Evolutionary conservation across 2,113 vertebrate genomes (phyloP).

Genomic region (Pterocles burchelli): DNA sequence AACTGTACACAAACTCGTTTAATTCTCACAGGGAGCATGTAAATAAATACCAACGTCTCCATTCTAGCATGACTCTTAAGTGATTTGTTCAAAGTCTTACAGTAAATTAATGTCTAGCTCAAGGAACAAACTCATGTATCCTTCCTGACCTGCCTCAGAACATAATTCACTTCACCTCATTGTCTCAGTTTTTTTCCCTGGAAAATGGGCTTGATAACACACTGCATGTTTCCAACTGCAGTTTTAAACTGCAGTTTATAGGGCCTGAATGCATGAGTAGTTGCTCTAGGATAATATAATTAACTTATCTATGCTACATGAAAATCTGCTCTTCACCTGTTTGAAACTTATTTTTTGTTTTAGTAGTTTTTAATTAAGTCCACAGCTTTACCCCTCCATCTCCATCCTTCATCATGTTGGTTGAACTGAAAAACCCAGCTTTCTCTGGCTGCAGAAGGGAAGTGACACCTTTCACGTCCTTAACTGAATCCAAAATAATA

Average conservation of each 20-base stretch:
- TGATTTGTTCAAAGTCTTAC: neutral
- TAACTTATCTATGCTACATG: neutral
- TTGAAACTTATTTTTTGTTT: neutral
- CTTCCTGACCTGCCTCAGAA: neutral
- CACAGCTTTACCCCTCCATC: neutral
- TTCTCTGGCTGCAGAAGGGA: neutral
- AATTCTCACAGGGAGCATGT: neutral
- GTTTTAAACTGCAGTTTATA: neutral
- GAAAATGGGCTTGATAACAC: neutral
- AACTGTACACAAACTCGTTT: neutral
- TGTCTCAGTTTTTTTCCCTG: neutral
- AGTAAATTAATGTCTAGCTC: neutral
- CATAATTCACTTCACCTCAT: neutral
- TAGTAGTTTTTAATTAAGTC: neutral
- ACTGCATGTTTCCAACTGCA: neutral
- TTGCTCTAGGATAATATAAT: neutral
- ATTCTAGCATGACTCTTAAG: neutral
- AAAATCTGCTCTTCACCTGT: neutral
- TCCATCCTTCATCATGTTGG: neutral
- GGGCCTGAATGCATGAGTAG: neutral
- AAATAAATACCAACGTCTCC: neutral
- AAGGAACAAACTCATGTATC: neutral
- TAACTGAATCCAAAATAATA: neutral
- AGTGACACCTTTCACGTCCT: neutral
- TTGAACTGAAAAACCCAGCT: neutral